Evolutionary conservation across 2,888 invertebrate species (phyloP).

Genomic region (Lottia scabra): DNA sequence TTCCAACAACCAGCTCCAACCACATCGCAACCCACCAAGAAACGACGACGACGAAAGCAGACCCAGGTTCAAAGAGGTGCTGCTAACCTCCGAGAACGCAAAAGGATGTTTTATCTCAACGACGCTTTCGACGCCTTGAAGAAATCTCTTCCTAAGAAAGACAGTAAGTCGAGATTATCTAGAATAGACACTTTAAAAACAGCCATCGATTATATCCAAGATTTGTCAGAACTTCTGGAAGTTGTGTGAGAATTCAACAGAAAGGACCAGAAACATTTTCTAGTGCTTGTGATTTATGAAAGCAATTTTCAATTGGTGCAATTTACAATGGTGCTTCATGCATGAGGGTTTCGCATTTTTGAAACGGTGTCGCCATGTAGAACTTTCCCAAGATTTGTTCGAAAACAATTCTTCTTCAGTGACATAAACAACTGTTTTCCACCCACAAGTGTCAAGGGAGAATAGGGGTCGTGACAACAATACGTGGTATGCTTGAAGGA

Average conservation of each 20-base stretch:
- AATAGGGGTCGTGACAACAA: no score
- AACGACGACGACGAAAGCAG: constrained; percentile 77
- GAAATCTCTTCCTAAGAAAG: constrained; percentile 87
- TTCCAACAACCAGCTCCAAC: neutral
- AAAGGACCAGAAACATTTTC: no score
- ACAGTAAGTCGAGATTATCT: constrained; percentile 86
- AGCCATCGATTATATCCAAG: constrained; percentile 87
- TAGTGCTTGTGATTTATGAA: no score
- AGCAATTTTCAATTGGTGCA: no score
- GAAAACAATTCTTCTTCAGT: no score
- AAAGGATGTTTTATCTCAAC: constrained; percentile 95
- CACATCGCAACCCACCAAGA: constrained; percentile 4
- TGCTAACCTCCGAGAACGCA: constrained; percentile 89
- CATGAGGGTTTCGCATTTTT: no score
- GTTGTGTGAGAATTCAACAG: neutral
- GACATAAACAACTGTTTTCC: no score
- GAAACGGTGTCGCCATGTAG: no score
- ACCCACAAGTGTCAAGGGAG: no score
- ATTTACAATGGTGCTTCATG: no score
- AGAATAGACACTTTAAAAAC: constrained; percentile 93
- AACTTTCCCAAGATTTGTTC: no score
- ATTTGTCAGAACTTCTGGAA: neutral
- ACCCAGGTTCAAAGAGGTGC: constrained; percentile 81
- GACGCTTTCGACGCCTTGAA: constrained; percentile 92
- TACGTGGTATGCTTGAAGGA: no score